Base-by-base conservation (phyloP, 2,888 invertebrate species). In the Leptarthrus brevirostris region DNA sequence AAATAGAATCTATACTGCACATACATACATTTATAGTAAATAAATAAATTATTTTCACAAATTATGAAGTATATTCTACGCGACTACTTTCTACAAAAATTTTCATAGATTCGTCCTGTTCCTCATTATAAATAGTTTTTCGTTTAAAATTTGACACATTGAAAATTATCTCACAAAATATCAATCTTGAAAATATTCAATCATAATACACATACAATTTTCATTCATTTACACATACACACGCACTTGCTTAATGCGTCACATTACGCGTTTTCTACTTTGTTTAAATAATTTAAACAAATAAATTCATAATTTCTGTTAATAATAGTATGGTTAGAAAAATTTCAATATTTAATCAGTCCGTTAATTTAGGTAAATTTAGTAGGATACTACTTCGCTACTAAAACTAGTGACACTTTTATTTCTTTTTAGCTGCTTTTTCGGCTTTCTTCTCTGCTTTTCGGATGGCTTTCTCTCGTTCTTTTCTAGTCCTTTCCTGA, bases 401-500 rank as follows among this genome's bases (percentile, higher is more conserved):
- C 49, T 49, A 52, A 52, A 69, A 34, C 49, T 52, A 54, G 52
- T 64, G 47, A 64, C 64, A 44, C 36, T 44, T 72, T 78, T 83
- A 84, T 79, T 84, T 85, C 86, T 92, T 92, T 86, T 91, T 92
- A 85, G 90, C 89, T 40, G 86, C 86, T 80, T 89, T 90, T 76
- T 87, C 89, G 70, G 91, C 91, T 81, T 92, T 90, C 83, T 93
- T 93, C 82, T 95, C 95, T 12, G 94, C 94, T 86, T 96, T 95
- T 81, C 92, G 90, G 83, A 93, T 90, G 81, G 93, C 89, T 81
- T 94, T 93, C 82, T 96, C 93, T 79, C 93, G 91, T 79, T 92
- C 91, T 80, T 93, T 92, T 73, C 91, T 87, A 79, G 94, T 94
- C 80, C 95, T 94, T 81, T 97, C 97, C 84, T 93, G 90, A 74